phyloP scores from a whole-genome alignment of 2,888 invertebrate species.

The Hyalella azteca region DNA sequence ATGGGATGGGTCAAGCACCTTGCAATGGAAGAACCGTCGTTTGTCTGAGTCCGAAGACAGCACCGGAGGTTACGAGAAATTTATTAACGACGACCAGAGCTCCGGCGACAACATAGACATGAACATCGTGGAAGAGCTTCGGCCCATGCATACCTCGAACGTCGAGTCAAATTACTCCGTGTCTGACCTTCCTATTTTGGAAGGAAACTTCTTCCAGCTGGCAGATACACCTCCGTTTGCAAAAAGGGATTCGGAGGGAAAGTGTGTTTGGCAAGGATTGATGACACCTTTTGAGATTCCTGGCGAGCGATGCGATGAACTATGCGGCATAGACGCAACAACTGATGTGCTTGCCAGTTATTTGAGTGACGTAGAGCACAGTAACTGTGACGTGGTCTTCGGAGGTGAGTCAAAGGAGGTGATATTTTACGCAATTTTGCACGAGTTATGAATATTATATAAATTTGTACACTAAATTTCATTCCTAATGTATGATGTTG shows the following conservation, averaged over 20 bases:
- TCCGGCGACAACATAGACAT: background rate
- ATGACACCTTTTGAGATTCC: background rate
- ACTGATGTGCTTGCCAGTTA: background rate
- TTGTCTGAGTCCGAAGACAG: background rate
- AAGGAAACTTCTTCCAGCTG: background rate
- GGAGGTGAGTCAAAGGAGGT: background rate
- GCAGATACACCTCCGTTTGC: background rate
- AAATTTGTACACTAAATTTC: no score
- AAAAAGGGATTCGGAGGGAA: background rate
- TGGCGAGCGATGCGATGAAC: background rate
- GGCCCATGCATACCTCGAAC: background rate
- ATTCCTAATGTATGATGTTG: no score
- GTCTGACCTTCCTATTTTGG: background rate
- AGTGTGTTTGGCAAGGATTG: background rate
- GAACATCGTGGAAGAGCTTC: constrained; percentile 1
- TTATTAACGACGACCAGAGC: background rate
- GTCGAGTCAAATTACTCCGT: background rate
- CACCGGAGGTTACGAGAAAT: background rate
- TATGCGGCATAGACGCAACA: background rate
- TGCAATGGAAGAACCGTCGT: background rate
- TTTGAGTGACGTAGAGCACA: background rate
- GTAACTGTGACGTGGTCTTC: background rate
- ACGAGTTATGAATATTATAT: no score
- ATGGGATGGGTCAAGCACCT: background rate
- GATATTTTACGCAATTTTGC: no score